Evolutionary conservation across 2,888 invertebrate genomes (phyloP), one percentile per base, ranked within the genome.

Genomic region (Drosophila seclusa): DNA sequence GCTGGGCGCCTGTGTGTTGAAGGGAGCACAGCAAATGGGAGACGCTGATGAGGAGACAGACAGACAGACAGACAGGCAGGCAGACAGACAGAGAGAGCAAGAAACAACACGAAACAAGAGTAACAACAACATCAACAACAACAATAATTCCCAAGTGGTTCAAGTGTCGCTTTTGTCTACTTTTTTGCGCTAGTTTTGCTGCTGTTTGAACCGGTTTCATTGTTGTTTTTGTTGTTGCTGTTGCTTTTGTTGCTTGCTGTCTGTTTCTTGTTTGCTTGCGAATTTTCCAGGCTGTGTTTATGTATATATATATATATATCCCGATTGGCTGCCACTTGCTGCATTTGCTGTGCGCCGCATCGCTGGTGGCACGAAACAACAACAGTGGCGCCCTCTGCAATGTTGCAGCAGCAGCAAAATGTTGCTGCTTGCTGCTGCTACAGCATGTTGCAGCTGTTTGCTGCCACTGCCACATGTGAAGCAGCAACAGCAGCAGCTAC

Each of bases 321-420:
- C 80, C 81, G 73, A 76, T 53, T 58, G 40, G 50, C 52, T 78
- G 69, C 71, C 65, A 72, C 59, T 69, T 67, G 65, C 63, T 64
- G 76, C 63, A 52, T 54, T 83, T 89, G 75, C 90, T 89, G 91
- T 76, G 89, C 86, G 82, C 91, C 91, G 86, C 88, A 83, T 85
- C 74, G 79, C 87, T 91, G 89, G 92, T 91, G 92, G 92, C 91
- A 92, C 83, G 88, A 89, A 91, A 91, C 92, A 91, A 92, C 91
- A 91, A 92, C 91, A 92, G 88, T 91, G 83, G 89, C 88, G 91
- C 91, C 88, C 87, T 87, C 84, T 90, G 90, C 89, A 81, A 87
- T 91, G 90, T 91, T 88, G 91, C 91, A 86, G 90, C 80, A 86
- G 83, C 90, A 90, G 36, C 38, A 36, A 55, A 29, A 21, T 31